Evolutionary conservation across 64 coral and sea anemone genomes (phyloP), one percentile per base, ranked within the genome.

Genomic region (Orbicella faveolata): DNA sequence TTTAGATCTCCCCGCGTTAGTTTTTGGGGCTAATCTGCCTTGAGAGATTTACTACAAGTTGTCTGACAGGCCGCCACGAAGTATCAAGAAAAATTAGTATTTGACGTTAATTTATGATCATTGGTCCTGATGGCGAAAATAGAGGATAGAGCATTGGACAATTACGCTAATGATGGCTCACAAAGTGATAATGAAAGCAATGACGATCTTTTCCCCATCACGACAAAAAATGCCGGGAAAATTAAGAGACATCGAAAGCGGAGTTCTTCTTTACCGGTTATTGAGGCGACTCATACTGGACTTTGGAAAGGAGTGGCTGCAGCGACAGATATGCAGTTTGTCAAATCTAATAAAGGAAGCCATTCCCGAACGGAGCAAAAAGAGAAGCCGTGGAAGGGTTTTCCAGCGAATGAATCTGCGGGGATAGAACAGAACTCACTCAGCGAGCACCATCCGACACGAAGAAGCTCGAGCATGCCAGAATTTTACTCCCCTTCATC

Each of bases 391-490:
- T 57, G 44, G 48, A 39, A 52, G 12, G 25, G 34, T 90, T 78
- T 61, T 2, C 41, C 55, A 63, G 10, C 13, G 20, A 36, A 80
- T 36, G 44, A 68, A 36, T 63, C 39, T 14, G 21, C 20, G 30
- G 63, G 16, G 35, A 19, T 64, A 35, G 7, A 64, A 18, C 61
- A 64, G 10, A 75, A 12, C 13, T 48, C 20, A 36, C 21, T 7
- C 21, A 37, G 36, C 20, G 67, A 83, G 30, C 21, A 36, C 17
- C 36, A 73, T 83, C 74, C 79, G 1, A 62, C 79, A 12, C 44
- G 89, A 39, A 72, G 89, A 76, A 90, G 89, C 17, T 74, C 70
- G 16, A 90, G 89, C 57, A 76, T 90, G 89, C 89, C 89, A 18
- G 79, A 90, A 79, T 90, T 90, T 90, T 90, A 84, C 63, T 33